phyloP scores from a whole-genome alignment of 2,113 vertebrate genomes.

The Silurus glanis region DNA sequence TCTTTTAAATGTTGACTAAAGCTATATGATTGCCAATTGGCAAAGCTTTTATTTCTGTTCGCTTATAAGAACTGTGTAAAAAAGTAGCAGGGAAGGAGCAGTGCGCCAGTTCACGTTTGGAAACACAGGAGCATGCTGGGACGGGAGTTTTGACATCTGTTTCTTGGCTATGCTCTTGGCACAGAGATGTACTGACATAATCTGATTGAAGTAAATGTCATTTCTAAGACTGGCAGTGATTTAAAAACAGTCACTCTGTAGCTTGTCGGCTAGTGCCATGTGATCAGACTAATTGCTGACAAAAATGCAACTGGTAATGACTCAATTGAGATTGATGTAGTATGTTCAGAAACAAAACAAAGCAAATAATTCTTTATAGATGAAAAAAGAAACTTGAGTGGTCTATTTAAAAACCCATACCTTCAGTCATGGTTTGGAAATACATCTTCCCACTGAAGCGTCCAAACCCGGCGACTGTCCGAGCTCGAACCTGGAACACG shows the following conservation, averaged over 20 bases:
- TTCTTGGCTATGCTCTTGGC: constrained; percentile 35
- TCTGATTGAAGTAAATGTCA: constrained; percentile 26
- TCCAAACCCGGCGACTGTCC: constrained; percentile 93
- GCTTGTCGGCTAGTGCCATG: constrained; percentile 23
- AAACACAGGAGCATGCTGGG: constrained; percentile 42
- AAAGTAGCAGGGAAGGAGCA: constrained; percentile 22
- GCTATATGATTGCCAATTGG: constrained; percentile 24
- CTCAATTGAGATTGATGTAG: neutral
- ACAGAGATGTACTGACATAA: constrained; percentile 34
- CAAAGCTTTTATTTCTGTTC: constrained; percentile 30
- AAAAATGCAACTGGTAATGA: constrained; percentile 14
- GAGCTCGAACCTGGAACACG: constrained; percentile 93
- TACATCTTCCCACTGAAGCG: constrained; percentile 97
- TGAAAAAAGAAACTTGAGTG: constrained; percentile 12
- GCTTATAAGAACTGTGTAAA: constrained; percentile 28
- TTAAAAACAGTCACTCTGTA: constrained; percentile 16
- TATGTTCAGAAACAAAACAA: neutral
- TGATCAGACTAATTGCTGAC: constrained; percentile 35
- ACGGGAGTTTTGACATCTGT: constrained; percentile 34
- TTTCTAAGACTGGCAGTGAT: constrained; percentile 34
- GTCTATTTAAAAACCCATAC: constrained; percentile 63
- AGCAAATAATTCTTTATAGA: neutral
- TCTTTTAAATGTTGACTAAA: constrained; percentile 11
- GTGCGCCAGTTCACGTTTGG: constrained; percentile 14
- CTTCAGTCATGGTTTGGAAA: constrained; percentile 97